Evolutionary conservation across 2,888 invertebrate genomes (phyloP), one percentile per base, ranked within the genome.

Genomic region (Geotrupes spiniger): DNA sequence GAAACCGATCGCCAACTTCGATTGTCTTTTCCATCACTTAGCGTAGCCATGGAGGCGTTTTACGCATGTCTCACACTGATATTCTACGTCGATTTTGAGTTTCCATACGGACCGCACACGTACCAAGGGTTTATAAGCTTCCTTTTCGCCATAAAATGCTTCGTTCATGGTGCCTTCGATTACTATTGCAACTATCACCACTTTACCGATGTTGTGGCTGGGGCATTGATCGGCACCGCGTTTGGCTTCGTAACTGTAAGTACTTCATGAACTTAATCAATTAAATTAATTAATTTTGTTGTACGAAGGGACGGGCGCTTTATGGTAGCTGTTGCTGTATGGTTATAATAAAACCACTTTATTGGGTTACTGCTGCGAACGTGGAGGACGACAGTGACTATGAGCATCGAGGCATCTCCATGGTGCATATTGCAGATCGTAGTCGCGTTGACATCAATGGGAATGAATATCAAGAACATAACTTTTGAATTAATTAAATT

Each of bases 11-110:
- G 11, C 2, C 12, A 33, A 33, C 12, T 33, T 10, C 10, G 33
- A 10, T 12, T 33, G 33, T 33, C 33, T 6, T 33, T 33, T 33
- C 33, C 33, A 14, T 33, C 33, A 4, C 14, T 33, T 8, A 14
- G 9, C 14, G 15, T 33, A 8, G 12, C 33, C 4, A 10, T 33
- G 2, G 15, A 33, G 3, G 10, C 14, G 8, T 21, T 21, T 6
- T 33, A 12, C 11, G 10, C 33, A 33, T 8, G 14, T 12, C 14
- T 15, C 2, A 14, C 15, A 9, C n/a, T 10, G 15, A 33, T 33
- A 12, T 33, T 33, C 33, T 33, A 33, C 33, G 2, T 33, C 8
- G 33, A 33, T 14, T 33, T 33, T 15, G 33, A 33, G 2, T 9
- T 33, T n/a, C 8, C 14, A 2, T 15, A 12, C 11, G 33, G 33